These are phyloP conservation scores for Myodes glareolus DNA, from an alignment of 2,113 vertebrate species.

Conservation along the genomic window DNA sequence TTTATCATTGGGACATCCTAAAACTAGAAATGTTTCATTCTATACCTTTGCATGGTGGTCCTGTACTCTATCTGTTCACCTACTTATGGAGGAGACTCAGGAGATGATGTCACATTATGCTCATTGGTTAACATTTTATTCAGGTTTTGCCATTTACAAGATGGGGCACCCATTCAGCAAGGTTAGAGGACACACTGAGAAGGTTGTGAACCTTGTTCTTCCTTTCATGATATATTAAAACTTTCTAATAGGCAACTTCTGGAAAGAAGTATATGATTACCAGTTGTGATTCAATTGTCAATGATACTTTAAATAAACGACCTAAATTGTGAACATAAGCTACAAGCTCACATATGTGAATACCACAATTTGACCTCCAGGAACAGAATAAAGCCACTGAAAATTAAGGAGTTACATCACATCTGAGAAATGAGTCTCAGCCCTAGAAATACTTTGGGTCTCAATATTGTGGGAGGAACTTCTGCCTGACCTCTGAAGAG, in stretches of 20 bases:
- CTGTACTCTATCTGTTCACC: not conserved
- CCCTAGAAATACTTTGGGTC: not conserved
- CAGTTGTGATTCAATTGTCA: no score
- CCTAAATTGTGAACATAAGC: not conserved
- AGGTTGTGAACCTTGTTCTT: not conserved
- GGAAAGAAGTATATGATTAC: not conserved
- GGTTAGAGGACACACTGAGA: not conserved
- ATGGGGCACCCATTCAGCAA: not conserved
- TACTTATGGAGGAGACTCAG: not conserved
- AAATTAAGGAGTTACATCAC: not conserved
- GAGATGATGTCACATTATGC: not conserved
- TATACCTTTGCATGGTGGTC: not conserved
- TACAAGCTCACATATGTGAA: not conserved
- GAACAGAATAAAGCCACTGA: not conserved
- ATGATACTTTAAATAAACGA: not conserved
- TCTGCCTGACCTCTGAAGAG: not conserved
- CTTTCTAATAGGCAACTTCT: not conserved
- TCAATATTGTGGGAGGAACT: not conserved
- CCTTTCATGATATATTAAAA: not conserved
- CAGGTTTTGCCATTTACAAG: not conserved
- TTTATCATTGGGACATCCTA: not conserved
- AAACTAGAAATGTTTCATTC: not conserved
- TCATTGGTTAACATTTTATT: not conserved
- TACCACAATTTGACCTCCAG: not conserved
- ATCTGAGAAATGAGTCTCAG: not conserved